phyloP scores from a whole-genome alignment of 1,140 invertebrate species.

The Euura lappo region DNA sequence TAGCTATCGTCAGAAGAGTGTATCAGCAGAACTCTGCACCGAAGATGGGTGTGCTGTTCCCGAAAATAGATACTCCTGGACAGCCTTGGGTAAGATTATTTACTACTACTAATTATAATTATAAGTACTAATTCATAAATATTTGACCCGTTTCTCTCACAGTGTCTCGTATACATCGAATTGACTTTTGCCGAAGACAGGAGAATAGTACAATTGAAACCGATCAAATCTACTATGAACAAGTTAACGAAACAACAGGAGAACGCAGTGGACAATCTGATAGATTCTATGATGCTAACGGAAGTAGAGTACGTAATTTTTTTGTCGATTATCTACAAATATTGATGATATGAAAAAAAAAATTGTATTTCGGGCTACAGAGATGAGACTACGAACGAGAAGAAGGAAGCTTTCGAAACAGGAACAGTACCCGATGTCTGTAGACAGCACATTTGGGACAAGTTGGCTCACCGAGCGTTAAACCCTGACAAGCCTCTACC shows the following conservation, averaged over 20 bases:
- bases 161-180: conserved; percentile 36
- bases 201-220: conserved; percentile 23
- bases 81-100: conserved; percentile 36
- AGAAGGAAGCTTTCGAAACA: conserved; percentile 25
- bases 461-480: conserved; percentile 32
- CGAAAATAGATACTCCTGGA: conserved; percentile 27
- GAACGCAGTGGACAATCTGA: conserved; percentile 30
- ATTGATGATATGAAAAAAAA: background rate
- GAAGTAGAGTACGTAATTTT: conserved; percentile 23
- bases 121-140: conserved; percentile 9
- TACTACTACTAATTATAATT: background rate
- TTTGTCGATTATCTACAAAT: background rate
- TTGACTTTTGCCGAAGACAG: conserved; percentile 34
- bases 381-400: background rate
- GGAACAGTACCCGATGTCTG: conserved; percentile 30
- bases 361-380: background rate
- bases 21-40: conserved; percentile 18
- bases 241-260: conserved; percentile 27
- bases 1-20: conserved; percentile 37
- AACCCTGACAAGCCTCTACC: conserved; percentile 35
- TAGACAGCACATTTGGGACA: conserved; percentile 33
- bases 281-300: conserved; percentile 31
- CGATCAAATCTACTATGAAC: conserved; percentile 28
- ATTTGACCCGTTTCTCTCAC: background rate
- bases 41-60: conserved; percentile 35